Base-by-base conservation (phyloP, 2,888 invertebrate genomes). In the Dicranocentrus wangi region DNA sequence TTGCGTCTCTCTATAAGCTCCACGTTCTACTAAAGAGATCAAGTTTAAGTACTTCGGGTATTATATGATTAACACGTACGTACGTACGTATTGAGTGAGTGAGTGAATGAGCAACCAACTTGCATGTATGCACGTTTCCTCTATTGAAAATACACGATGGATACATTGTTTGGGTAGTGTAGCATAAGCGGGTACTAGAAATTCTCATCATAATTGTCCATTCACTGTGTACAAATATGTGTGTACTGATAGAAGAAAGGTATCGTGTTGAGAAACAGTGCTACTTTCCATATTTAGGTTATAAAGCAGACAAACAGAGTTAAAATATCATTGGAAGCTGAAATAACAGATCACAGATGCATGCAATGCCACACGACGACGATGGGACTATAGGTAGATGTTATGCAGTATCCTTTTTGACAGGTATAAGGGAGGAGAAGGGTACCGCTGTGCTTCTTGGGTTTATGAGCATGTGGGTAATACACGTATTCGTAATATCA, bases 1-100 rank as follows among this genome's bases (percentile, higher is more conserved):
- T 60, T 7, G 60, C 60, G 47, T 47, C 47, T 60, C 25, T 13
- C 28, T n/a, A 28, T 60, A 28, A 60, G 60, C 60, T 60, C 60
- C 60, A 60, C 60, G 60, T 60, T 60, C 60, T 60, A 60, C 58
- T 60, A 63, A 63, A 42, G 42, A 63, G 63, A 63, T 63, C 63
- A 63, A 63, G 63, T 39, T 63, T 19, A 55, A 55, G 55, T 55
- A 55, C 55, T 55, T 47, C 47, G 47, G 47, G 47, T 47, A 47
- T 47, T 47, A 47, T 47, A 10, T 47, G 47, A 47, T 47, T 47
- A 10, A 47, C 39, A 8, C 39, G 5, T 5, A 39, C 5, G 39
- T 5, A 39, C 5, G 7, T 39, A 8, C 13, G 39, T 5, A 13
- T 8, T 39, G 39, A 39, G n/a, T 39, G 39, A 39, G 39, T n/a